These are phyloP conservation scores for Patella caerulea DNA, from an alignment of 2,888 invertebrate species.

Conservation along the genomic window DNA sequence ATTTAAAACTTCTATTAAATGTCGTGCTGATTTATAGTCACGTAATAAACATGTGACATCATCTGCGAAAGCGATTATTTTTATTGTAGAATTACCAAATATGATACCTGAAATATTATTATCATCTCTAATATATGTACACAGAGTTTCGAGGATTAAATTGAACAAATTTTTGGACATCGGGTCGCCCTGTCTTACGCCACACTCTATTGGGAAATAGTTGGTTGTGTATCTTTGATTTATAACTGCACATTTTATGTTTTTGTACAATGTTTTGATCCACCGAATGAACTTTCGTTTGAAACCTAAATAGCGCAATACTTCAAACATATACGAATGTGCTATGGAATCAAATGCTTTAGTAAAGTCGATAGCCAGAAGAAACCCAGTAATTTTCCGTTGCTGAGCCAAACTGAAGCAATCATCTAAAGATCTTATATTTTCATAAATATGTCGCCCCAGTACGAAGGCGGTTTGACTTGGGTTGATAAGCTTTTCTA, in stretches of 20 bases:
- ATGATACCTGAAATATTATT: neutral
- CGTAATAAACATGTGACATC: too few species aligned
- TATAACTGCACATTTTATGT: neutral
- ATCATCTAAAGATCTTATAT: too few species aligned
- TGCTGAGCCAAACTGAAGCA: neutral
- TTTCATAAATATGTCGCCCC: too few species aligned
- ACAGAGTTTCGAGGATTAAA: neutral
- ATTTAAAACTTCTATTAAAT: neutral
- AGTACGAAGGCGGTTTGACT: neutral
- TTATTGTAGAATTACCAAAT: neutral
- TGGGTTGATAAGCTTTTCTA: neutral
- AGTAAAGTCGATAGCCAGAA: neutral
- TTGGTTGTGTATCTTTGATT: neutral
- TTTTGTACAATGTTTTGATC: neutral
- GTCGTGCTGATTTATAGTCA: too few species aligned
- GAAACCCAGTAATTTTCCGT: neutral
- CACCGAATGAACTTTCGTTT: neutral
- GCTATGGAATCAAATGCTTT: neutral
- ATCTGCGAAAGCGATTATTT: neutral
- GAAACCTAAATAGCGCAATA: neutral
- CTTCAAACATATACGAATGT: neutral
- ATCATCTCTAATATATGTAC: neutral
- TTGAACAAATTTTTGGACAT: neutral
- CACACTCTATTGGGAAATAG: neutral
- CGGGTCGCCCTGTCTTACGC: neutral